phyloP scores from a whole-genome alignment of 2,113 vertebrate species.

The Delphinus delphis region DNA sequence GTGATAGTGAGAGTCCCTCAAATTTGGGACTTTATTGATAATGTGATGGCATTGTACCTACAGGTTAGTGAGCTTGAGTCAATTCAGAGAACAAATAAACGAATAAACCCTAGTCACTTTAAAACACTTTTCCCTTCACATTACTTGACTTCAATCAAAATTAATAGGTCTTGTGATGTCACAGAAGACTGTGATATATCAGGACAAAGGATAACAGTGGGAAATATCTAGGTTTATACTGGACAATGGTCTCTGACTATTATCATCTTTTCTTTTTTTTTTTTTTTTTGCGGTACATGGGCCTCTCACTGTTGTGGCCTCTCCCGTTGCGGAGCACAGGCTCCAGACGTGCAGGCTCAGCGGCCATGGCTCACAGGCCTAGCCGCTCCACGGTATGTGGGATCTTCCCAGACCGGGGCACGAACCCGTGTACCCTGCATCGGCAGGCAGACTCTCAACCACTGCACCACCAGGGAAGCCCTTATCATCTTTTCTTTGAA shows the following conservation, averaged over 20 bases:
- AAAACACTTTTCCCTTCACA: background rate
- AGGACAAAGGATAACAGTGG: background rate
- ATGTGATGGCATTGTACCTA: background rate
- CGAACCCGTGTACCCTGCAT: too few relatives aligned
- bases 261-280: background rate
- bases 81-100: background rate
- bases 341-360: too few relatives aligned
- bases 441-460: too few relatives aligned
- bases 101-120: background rate
- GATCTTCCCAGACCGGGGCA: too few relatives aligned
- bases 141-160: background rate
- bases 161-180: background rate
- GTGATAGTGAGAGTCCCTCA: background rate
- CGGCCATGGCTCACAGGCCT: too few relatives aligned
- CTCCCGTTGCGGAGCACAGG: too few relatives aligned
- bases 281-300: too few relatives aligned
- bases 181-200: background rate
- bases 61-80: background rate
- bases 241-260: background rate
- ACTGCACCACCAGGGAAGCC: too few relatives aligned
- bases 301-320: too few relatives aligned
- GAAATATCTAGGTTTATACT: background rate
- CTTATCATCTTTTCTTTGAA: background rate
- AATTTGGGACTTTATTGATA: background rate
- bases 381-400: too few relatives aligned